Conservation (phyloP, 2,888 invertebrate species). For the Chrysotoxum bicinctum region DNA sequence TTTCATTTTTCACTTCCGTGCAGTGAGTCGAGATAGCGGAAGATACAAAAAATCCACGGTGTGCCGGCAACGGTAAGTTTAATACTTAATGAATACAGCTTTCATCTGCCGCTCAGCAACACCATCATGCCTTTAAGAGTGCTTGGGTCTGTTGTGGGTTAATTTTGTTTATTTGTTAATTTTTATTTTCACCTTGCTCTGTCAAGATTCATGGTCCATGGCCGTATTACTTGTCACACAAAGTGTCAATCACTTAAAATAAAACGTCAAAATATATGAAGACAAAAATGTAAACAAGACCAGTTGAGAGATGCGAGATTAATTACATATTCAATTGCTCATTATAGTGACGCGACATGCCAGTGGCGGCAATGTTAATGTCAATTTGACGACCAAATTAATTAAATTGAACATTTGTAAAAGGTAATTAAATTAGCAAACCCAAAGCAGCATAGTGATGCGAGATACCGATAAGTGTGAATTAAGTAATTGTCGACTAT, state of each 20-base stretch:
- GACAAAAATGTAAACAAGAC: neutral
- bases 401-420: constrained; percentile 32
- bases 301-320: constrained; percentile 50
- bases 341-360: neutral
- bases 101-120: neutral
- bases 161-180: constrained; percentile 3
- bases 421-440: neutral
- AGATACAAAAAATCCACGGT: neutral
- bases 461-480: neutral
- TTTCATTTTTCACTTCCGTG: constrained; percentile 48
- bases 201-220: constrained; percentile 1
- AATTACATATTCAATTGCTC: constrained; percentile 67
- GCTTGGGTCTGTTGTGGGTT: constrained; percentile 22
- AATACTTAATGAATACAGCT: constrained; percentile 10
- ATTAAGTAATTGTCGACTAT: neutral
- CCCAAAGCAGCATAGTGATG: constrained; percentile 2
- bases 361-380: constrained; percentile 10
- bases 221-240: constrained; percentile 42
- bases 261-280: constrained; percentile 19
- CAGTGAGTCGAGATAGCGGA: constrained; percentile 2
- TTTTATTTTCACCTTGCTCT: neutral
- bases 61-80: too few species aligned
- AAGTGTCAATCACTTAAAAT: constrained; percentile 20
- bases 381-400: constrained; percentile 56
- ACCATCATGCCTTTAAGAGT: neutral